Evolutionary conservation across 2,113 vertebrate genomes (phyloP), one percentile per base, ranked within the genome.

Genomic region (Prunella fulvescens): DNA sequence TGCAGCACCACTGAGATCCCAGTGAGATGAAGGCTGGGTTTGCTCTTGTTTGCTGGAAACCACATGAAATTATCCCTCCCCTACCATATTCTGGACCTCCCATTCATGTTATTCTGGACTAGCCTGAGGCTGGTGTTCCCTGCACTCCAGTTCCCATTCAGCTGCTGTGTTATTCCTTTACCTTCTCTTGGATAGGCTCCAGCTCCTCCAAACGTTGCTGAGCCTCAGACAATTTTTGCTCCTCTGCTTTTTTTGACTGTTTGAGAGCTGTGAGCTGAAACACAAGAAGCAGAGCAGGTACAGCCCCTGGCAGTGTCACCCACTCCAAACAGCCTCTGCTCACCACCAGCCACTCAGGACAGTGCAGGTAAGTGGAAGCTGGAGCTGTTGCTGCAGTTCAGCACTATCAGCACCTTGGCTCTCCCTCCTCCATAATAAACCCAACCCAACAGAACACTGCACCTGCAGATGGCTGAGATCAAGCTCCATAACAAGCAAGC

Each of bases 201-300:
- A 98, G 97, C 78, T 98, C 98, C 53, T 98, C 98, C 19, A 95
- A 78, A 71, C 96, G 97, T 10, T 97, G 96, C 61, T 97, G 97
- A 6, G 97, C 88, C 37, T 97, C 97, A 1, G 95, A 93, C 8
- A 95, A 40, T 53, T 81, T 97, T 44, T 98, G 97, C 25, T 98
- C 98, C 45, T 98, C 98, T 10, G 92, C 93, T 53, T 96, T 97
- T 81, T 97, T 98, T 0, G 80, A 96, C 22, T 96, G 97, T 90
- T 98, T 98, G 57, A 98, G 73, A 44, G 83, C 65, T 0, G 28
- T 83, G 20, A 98, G 94, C 98, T 99, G 94, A 35, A 86, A 86
- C 19, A 64, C 76, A 95, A 83, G 70, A 73, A 64, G 1, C 17
- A 78, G 54, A 83, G 19, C 58, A 71, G 56, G 65, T 28, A 39